Evolutionary conservation across 2,797 vertebrate species (phyloP).

Genomic region (Podargus strigoides): DNA sequence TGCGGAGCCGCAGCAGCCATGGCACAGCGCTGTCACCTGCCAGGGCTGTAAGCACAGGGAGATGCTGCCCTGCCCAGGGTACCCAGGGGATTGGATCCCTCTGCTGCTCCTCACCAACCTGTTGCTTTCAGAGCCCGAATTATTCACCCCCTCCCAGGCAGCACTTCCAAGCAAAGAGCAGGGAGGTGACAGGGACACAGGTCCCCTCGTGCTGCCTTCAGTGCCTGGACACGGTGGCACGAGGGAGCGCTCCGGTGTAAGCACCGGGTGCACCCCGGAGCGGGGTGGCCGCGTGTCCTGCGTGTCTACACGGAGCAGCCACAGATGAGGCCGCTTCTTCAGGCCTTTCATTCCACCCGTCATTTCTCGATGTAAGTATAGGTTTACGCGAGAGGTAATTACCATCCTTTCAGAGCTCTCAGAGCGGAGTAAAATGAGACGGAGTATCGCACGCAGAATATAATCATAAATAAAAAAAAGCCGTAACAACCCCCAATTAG

Average conservation of each 20-base stretch:
- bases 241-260: not conserved
- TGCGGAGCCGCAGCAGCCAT: too few species aligned
- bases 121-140: not conserved
- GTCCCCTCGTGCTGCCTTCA: not conserved
- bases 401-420: slow-evolving; percentile 63
- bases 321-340: slow-evolving; percentile 12
- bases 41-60: too few species aligned
- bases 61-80: not conserved
- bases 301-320: not conserved
- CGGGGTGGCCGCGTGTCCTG: not conserved
- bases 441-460: slow-evolving; percentile 64
- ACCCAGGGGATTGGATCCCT: rapidly evolving
- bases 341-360: slow-evolving; percentile 44
- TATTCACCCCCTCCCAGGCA: too few species aligned
- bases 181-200: not conserved
- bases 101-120: not conserved
- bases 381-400: slow-evolving; percentile 71
- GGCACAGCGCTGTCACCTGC: too few species aligned
- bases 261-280: rapidly evolving
- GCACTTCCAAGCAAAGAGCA: not conserved
- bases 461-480: slow-evolving; percentile 75
- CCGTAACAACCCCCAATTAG: slow-evolving; percentile 76
- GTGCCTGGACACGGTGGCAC: not conserved
- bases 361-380: slow-evolving; percentile 60
- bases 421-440: slow-evolving; percentile 57